Evolutionary conservation across 2,797 vertebrate species (phyloP), one percentile per base, ranked within the genome.

Genomic region (Typhlichthys eigenmanni): DNA sequence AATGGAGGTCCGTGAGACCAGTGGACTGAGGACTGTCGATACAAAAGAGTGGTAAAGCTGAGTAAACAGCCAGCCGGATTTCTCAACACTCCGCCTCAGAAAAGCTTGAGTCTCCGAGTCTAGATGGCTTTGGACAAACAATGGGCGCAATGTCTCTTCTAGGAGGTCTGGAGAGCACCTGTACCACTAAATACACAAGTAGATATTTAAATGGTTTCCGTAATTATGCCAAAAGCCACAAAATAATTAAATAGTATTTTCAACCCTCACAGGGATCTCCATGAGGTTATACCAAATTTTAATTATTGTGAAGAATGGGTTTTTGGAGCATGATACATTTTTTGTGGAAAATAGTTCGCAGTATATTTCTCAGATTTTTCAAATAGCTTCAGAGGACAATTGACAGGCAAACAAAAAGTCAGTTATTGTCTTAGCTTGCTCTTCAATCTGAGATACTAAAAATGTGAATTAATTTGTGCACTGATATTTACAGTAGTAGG

Each of bases 21-120:
- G 78, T 13, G 97, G 94, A 79, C 96, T 93, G 79, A 99, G 95
- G 80, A 98, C 86, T 1, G 94, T 95, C 6, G 96, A 98, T 68
- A 98, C 88, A 2, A 99, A 91, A n/a, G 98, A 99, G 79, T 98
- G 95, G 70, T 98, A 98, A 47, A 99, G 92, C 72, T 98, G 97
- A 13, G 96, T 98, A 77, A 98, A 95, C 29, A 99, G 72, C 95
- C 97, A 99, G 84, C 95, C 87, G 0, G 98, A 99, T 85, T 99
- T 99, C 85, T 98, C 96, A 69, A 93, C 90, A 67, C 98, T 98
- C 76, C 76, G 92, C 85, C 91, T 93, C 60, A 99, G 89, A 79
- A 99, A 99, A 59, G 90, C 92, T 81, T 92, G 92, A 16, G 97
- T 99, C 60, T 89, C 96, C 0, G 86, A 77, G 75, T 99, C 96